phyloP scores from a whole-genome alignment of 1,140 invertebrate genomes.

The Brachionus paranguensis region DNA sequence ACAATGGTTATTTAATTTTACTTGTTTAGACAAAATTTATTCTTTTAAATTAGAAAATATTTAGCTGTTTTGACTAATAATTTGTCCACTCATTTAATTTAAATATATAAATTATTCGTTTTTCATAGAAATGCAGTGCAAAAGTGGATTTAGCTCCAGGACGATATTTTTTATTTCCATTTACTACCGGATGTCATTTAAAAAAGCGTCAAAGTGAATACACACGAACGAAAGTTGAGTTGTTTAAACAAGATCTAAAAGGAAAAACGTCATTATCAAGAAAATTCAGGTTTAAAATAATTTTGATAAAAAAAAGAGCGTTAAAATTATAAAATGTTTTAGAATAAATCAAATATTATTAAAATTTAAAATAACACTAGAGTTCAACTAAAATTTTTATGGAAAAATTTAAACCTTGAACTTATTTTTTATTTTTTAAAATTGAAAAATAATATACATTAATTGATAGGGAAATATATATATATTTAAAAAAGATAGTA shows the following conservation, averaged over 20 bases:
- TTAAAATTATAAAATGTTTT: no score
- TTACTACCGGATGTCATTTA: conserved; percentile 22
- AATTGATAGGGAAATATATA: no score
- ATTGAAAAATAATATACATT: no score
- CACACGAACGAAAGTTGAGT: background rate
- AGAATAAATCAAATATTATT: no score
- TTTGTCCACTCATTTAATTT: background rate
- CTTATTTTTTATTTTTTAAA: no score
- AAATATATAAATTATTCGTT: background rate
- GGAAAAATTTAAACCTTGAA: no score
- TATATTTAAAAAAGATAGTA: no score
- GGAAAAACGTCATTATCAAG: background rate
- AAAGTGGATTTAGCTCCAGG: conserved; percentile 1
- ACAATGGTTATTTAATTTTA: no score
- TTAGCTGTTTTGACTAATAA: background rate
- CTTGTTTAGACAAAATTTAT: no score
- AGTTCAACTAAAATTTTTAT: no score
- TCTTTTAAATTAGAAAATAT: background rate
- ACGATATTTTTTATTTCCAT: conserved; percentile 30
- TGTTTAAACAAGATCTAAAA: conserved; percentile 25
- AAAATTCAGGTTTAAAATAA: background rate
- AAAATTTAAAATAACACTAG: no score
- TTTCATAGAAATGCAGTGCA: background rate
- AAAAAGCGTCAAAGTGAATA: background rate
- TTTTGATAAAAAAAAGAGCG: background rate